Evolutionary conservation across 1,140 invertebrate genomes (phyloP).

Genomic region (Elysia chlorotica): DNA sequence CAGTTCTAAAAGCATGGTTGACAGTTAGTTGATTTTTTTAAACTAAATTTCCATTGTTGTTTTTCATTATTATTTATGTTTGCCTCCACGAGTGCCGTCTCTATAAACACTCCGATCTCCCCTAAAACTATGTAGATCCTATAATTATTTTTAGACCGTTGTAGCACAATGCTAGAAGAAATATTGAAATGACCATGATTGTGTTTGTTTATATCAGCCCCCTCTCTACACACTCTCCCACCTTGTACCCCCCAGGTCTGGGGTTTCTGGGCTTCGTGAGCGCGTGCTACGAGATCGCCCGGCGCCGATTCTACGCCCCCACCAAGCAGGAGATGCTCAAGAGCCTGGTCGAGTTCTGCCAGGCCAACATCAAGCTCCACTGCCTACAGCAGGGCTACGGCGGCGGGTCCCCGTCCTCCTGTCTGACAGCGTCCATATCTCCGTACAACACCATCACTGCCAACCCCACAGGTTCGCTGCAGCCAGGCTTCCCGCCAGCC

Average conservation of each 20-base stretch:
- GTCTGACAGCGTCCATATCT: too few relatives aligned
- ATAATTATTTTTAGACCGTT: background rate
- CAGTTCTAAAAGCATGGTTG: too few relatives aligned
- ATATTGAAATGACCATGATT: slow-evolving; percentile 17
- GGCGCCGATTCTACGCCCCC: slow-evolving; percentile 31
- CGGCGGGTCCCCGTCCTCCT: too few relatives aligned
- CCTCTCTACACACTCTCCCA: background rate
- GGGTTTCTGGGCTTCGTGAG: slow-evolving; percentile 50
- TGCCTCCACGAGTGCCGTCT: background rate
- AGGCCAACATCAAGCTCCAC: slow-evolving; percentile 31
- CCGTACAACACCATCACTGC: too few relatives aligned
- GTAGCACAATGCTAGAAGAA: background rate
- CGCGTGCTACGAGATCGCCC: slow-evolving; percentile 44
- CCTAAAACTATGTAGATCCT: background rate
- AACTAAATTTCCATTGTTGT: too few relatives aligned
- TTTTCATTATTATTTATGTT: too few relatives aligned
- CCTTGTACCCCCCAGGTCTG: slow-evolving; percentile 32
- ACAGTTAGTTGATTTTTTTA: too few relatives aligned
- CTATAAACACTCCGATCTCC: background rate
- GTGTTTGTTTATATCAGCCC: background rate
- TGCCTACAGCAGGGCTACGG: slow-evolving; percentile 13
- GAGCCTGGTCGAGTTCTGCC: slow-evolving; percentile 40
- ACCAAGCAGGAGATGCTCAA: slow-evolving; percentile 33
- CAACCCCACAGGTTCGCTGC: too few relatives aligned
- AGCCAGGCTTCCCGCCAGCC: background rate